phyloP scores from a whole-genome alignment of 53 echinoderm and acorn worm genomes.

The Echinometra lucunter region DNA sequence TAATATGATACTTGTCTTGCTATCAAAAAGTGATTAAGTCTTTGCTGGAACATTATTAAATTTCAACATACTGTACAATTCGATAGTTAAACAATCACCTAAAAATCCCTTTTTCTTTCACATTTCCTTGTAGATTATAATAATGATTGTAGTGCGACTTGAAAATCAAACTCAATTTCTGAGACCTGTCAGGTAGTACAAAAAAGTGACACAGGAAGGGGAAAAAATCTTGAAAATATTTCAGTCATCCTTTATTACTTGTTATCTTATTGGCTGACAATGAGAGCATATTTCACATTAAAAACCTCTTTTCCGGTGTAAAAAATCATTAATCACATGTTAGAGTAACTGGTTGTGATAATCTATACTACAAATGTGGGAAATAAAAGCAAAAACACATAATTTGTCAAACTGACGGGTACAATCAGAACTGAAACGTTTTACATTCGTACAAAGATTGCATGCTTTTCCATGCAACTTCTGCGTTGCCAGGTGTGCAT shows the following conservation, averaged over 20 bases:
- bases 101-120: neutral
- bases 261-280: neutral
- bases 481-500: neutral
- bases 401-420: neutral
- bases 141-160: conserved; percentile 3
- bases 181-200: neutral
- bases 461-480: neutral
- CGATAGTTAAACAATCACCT: neutral
- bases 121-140: neutral
- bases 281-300: neutral
- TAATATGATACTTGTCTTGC: neutral
- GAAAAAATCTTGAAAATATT: conserved; percentile 6
- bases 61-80: neutral
- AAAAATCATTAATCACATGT: too few relatives aligned
- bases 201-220: neutral
- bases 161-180: neutral
- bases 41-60: neutral
- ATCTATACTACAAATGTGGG: neutral
- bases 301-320: neutral
- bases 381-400: too few relatives aligned
- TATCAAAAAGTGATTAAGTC: neutral
- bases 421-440: neutral
- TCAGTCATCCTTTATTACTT: conserved; percentile 27
- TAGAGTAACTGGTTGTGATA: neutral
- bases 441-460: neutral